These are phyloP conservation scores for Triplophysa rosa DNA, from an alignment of 2,113 vertebrate species.

Conservation along the genomic window DNA sequence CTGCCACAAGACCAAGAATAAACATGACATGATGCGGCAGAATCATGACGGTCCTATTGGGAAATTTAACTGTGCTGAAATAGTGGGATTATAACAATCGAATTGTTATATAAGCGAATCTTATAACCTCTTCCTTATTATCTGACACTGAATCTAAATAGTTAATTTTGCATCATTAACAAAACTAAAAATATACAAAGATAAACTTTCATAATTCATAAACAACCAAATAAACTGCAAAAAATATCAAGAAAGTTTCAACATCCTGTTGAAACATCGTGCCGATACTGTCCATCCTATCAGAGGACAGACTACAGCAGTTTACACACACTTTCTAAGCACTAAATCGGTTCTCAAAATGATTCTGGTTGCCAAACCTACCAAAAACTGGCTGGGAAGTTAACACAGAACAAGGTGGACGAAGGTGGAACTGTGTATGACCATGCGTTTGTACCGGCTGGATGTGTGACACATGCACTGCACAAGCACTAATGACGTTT, in stretches of 20 bases:
- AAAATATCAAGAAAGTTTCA: background rate
- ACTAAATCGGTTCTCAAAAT: background rate
- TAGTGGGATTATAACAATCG: too few species aligned
- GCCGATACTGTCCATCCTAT: background rate
- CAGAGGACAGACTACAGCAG: too few species aligned
- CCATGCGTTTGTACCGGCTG: constrained; percentile 8
- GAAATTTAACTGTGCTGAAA: too few species aligned
- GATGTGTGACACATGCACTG: constrained; percentile 18
- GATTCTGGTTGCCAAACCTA: background rate
- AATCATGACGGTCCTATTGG: too few species aligned
- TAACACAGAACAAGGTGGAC: constrained; percentile 7
- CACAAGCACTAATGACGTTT: constrained; percentile 34
- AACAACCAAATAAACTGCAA: background rate
- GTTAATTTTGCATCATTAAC: too few species aligned
- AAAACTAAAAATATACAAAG: too few species aligned
- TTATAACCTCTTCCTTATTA: too few species aligned
- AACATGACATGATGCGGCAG: too few species aligned
- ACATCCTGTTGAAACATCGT: background rate
- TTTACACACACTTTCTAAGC: background rate
- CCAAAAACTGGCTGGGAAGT: background rate
- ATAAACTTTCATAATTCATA: too few species aligned
- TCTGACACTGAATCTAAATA: too few species aligned
- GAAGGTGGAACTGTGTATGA: constrained; percentile 27
- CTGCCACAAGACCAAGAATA: too few species aligned
- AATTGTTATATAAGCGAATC: too few species aligned